phyloP scores from a whole-genome alignment of 2,888 invertebrate species.

The Myopa testacea region DNA sequence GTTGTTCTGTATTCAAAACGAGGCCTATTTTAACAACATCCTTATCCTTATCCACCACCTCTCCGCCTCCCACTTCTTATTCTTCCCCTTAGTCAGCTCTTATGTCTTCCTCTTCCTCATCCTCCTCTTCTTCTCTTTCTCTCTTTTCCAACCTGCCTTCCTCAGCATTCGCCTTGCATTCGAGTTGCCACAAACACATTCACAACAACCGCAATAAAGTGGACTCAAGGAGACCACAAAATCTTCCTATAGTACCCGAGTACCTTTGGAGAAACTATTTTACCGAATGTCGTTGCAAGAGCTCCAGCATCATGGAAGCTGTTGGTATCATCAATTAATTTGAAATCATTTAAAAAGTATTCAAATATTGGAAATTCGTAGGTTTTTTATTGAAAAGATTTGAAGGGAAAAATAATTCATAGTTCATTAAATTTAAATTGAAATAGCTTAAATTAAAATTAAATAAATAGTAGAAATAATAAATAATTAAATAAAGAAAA shows the following conservation, averaged over 20 bases:
- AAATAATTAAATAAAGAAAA: no score
- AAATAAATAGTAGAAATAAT: no score
- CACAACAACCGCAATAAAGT: conserved; percentile 23
- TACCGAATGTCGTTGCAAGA: background rate
- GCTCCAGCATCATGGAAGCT: no score
- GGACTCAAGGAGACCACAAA: conserved; percentile 23
- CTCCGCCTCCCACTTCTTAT: background rate
- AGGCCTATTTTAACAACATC: background rate
- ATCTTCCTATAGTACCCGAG: background rate
- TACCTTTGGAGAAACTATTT: background rate
- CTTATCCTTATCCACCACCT: background rate
- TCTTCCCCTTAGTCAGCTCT: background rate
- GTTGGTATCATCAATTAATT: background rate
- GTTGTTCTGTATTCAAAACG: background rate
- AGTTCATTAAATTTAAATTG: no score
- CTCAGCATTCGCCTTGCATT: background rate
- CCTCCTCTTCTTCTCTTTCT: background rate
- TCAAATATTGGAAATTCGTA: background rate
- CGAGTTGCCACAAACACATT: conserved; percentile 25
- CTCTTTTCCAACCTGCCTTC: background rate
- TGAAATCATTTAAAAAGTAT: no score
- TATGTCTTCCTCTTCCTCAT: background rate
- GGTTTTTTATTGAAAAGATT: no score
- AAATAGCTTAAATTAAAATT: no score
- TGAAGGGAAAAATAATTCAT: no score